A percentile compares a stretch with the other conserved stretches of the same genome.
These are phyloP conservation scores for Nematolebias whitei DNA, from an alignment of 2,113 vertebrate species.

Conservation along the genomic window DNA sequence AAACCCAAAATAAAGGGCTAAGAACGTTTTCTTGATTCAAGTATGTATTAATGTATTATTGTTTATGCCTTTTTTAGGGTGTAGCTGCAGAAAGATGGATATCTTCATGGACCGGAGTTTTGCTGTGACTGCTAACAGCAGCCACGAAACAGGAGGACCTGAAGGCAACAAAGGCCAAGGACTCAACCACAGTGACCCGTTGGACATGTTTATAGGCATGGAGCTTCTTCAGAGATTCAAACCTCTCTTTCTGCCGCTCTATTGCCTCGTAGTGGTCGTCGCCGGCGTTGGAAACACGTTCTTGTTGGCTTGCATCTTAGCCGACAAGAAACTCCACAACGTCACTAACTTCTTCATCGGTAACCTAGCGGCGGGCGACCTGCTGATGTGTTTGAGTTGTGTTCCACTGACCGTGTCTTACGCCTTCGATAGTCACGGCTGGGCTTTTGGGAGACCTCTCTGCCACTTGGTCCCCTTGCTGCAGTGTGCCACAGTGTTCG, in stretches of 20 bases:
- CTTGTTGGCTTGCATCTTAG: conserved; percentile 78
- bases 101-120: conserved; percentile 54
- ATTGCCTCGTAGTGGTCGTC: conserved; percentile 77
- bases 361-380: conserved; percentile 80
- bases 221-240: conserved; percentile 79
- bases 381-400: conserved; percentile 84
- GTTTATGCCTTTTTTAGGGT: conserved; percentile 16
- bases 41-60: conserved; percentile 2
- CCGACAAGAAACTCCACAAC: conserved; percentile 83
- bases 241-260: conserved; percentile 80
- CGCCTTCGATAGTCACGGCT: conserved; percentile 79
- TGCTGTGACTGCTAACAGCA: conserved; percentile 48
- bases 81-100: conserved; percentile 66
- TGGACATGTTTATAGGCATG: conserved; percentile 77
- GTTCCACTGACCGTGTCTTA: conserved; percentile 82
- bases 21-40: neutral
- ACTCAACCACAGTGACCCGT: conserved; percentile 70
- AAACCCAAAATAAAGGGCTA: neutral
- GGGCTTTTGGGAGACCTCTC: conserved; percentile 79
- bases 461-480: conserved; percentile 80
- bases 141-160: conserved; percentile 23
- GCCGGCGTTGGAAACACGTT: conserved; percentile 80
- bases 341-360: conserved; percentile 84
- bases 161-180: conserved; percentile 31
- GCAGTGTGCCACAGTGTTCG: conserved; percentile 81